These are phyloP conservation scores for Ceyx cyanopectus DNA, from an alignment of 2,113 vertebrate species.

Conservation along the genomic window DNA sequence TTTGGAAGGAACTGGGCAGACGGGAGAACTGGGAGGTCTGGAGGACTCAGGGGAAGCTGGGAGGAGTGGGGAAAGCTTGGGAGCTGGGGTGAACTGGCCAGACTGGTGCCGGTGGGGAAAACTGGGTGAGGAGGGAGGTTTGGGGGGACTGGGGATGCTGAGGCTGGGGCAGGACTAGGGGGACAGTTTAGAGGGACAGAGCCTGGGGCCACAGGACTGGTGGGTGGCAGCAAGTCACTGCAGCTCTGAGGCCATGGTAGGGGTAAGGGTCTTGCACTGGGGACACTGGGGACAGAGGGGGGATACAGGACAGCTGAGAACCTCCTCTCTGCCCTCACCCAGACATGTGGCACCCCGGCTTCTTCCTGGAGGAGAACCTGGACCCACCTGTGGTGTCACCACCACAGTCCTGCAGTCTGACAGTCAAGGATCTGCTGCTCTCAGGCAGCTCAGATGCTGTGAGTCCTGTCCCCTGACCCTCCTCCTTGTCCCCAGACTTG, in stretches of 20 bases:
- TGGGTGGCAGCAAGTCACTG: background rate
- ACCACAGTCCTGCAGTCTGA: constrained; percentile 69
- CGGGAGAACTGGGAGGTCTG: background rate
- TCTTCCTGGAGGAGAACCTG: constrained; percentile 68
- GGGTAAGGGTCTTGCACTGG: background rate
- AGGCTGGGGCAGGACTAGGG: background rate
- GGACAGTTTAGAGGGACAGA: background rate
- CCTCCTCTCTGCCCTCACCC: background rate
- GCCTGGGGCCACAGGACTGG: background rate
- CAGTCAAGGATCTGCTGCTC: constrained; percentile 91
- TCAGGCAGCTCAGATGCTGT: constrained; percentile 81
- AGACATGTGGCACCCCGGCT: constrained; percentile 81
- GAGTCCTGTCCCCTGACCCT: constrained; percentile 23
- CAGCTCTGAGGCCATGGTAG: background rate
- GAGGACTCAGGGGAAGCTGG: background rate
- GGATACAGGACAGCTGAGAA: background rate
- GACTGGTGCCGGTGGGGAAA: background rate
- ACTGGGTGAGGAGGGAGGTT: background rate
- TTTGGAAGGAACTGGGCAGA: background rate
- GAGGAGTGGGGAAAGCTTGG: background rate
- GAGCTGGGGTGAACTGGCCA: background rate
- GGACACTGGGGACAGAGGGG: background rate
- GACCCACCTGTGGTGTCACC: background rate
- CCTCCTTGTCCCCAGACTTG: background rate
- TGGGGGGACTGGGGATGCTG: background rate